Evolutionary conservation across 2,797 vertebrate genomes (phyloP).

Genomic region (Rhinichthys osculus): DNA sequence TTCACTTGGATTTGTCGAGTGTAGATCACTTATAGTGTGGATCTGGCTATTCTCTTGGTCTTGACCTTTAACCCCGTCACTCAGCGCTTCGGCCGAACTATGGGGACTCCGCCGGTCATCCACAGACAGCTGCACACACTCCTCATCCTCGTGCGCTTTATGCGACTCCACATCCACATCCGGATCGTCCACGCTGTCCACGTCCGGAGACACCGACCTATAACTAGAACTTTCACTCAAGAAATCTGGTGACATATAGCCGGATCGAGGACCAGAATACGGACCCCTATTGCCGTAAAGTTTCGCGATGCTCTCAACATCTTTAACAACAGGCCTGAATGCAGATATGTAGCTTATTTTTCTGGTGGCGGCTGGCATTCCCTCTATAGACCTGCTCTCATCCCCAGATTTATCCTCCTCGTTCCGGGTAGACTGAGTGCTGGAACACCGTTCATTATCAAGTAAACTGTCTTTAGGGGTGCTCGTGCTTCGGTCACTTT

Average conservation of each 20-base stretch:
- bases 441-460: slow-evolving; percentile 82
- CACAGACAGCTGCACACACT: slow-evolving; percentile 73
- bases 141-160: slow-evolving; percentile 88
- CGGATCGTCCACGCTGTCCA: slow-evolving; percentile 90
- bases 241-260: slow-evolving; percentile 91
- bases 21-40: slow-evolving; percentile 62
- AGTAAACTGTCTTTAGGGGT: slow-evolving; percentile 79
- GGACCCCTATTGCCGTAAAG: slow-evolving; percentile 88
- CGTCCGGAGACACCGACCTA: slow-evolving; percentile 90
- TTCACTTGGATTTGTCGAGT: slow-evolving; percentile 70
- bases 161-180: slow-evolving; percentile 95
- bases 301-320: slow-evolving; percentile 93
- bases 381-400: slow-evolving; percentile 78
- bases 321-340: slow-evolving; percentile 95
- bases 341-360: slow-evolving; percentile 95
- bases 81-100: slow-evolving; percentile 59
- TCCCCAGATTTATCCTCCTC: slow-evolving; percentile 84
- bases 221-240: slow-evolving; percentile 95
- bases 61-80: slow-evolving; percentile 65
- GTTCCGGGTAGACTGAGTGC: slow-evolving; percentile 80
- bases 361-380: slow-evolving; percentile 70
- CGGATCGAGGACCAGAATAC: slow-evolving; percentile 79
- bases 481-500: slow-evolving; percentile 80
- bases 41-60: slow-evolving; percentile 67
- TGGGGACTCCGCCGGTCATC: slow-evolving; percentile 73